phyloP scores from a whole-genome alignment of 2,113 vertebrate species.

The Melanerpes aurifrons region DNA sequence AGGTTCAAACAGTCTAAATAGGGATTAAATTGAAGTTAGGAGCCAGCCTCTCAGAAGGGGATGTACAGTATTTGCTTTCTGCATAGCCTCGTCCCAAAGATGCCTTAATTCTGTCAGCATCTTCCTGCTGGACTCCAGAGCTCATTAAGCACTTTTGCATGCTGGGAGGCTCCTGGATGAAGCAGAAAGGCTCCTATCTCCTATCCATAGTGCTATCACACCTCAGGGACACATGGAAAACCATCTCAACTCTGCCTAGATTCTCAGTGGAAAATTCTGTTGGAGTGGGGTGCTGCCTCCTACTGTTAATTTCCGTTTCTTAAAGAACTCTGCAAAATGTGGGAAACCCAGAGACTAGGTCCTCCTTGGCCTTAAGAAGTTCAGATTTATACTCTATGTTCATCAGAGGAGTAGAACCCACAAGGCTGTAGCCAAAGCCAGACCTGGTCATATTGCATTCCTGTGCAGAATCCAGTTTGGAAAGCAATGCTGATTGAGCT shows the following conservation, averaged over 20 bases:
- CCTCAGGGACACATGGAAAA: not conserved
- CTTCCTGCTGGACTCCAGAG: not conserved
- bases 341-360: not conserved
- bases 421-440: not conserved
- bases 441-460: accelerated
- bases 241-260: not conserved
- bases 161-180: not conserved
- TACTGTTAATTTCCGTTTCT: not conserved
- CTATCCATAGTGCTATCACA: not conserved
- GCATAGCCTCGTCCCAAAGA: not conserved
- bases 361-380: not conserved
- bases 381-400: not conserved
- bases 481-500: not conserved
- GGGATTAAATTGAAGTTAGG: slow-evolving; percentile 35
- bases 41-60: not conserved
- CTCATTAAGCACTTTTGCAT: not conserved
- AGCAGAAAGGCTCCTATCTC: not conserved
- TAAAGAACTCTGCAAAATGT: not conserved
- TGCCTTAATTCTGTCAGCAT: not conserved
- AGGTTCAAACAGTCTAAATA: slow-evolving; percentile 13
- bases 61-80: not conserved
- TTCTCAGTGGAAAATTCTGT: not conserved
- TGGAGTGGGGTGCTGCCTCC: not conserved
- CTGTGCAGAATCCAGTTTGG: not conserved
- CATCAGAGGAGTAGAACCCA: not conserved